Conservation (phyloP, 2,113 vertebrate species). For the Struthio camelus region DNA sequence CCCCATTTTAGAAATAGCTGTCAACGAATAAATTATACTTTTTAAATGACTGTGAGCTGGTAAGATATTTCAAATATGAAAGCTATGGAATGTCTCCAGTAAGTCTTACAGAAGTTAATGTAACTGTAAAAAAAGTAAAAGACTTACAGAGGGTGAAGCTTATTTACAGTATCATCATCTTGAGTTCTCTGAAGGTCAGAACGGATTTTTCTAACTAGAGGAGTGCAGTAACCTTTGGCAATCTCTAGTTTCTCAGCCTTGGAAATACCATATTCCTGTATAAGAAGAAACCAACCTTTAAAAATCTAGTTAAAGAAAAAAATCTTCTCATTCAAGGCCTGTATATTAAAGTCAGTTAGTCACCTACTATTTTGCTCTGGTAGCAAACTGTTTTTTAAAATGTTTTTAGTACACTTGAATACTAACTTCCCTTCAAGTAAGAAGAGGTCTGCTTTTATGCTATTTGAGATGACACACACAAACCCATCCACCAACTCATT, state of each 20-base stretch:
- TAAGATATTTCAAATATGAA: not conserved
- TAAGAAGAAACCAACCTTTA: conserved; percentile 24
- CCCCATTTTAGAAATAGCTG: not conserved
- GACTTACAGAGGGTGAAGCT: conserved; percentile 90
- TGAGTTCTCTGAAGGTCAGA: conserved; percentile 91
- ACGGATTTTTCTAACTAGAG: conserved; percentile 89
- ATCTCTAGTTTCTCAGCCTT: conserved; percentile 89
- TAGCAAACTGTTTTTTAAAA: not conserved
- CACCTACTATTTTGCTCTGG: not conserved
- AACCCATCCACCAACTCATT: not conserved
- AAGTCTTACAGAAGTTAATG: not conserved
- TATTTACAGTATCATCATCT: conserved; percentile 93
- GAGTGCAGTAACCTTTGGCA: conserved; percentile 91
- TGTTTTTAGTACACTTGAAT: not conserved
- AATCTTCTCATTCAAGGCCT: not conserved
- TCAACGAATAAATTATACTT: not conserved
- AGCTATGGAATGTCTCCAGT: not conserved
- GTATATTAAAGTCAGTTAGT: not conserved
- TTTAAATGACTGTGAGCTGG: not conserved
- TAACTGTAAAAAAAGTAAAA: not conserved
- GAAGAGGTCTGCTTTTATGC: not conserved
- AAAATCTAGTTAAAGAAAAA: not conserved
- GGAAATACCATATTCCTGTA: conserved; percentile 90
- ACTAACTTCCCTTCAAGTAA: not conserved
- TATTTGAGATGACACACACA: not conserved